Base-by-base conservation (phyloP, 2,797 vertebrate species). In the Crocidura indochinensis region DNA sequence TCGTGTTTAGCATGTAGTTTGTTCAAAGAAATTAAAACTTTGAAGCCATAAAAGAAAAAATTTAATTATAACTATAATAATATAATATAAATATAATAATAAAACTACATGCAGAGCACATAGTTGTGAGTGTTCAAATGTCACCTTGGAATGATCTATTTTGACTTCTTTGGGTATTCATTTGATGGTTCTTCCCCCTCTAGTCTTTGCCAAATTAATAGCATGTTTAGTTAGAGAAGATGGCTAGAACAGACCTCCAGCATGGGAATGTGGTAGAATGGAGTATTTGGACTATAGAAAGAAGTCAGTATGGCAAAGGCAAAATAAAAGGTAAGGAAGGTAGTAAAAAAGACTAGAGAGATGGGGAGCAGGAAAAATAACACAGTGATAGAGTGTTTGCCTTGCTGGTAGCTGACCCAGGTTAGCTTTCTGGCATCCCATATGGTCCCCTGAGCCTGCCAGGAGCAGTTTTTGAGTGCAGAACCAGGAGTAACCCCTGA, bases 1-100 rank as follows among this genome's bases (percentile, higher is more conserved):
- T 83, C 82, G 38, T 69, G 12, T 75, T 62, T 53, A 64, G 26
- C 14, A 74, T 84, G 10, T 44, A 84, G 26, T 51, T 81, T 84
- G 29, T 38, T 31, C 17, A 92, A 71, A 29, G 19, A 67, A 91
- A 67, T 76, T 85, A 93, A 80, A 64, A 69, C 47, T 31, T 44
- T 27, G 20, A 56, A 80, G 6, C 51, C 9, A 53, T 53, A 15
- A 53, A 53, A n/a, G n/a, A n/a, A n/a, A 38, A 38, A 38, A 38
- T 38, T 3, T 56, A 56, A 11, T 19, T 11, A 56, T 56, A 56
- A 56, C 53, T 56, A 56, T 19, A 56, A 56, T 19, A 56, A 56
- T 56, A 56, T 11, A 56, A 56, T 11, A 56, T 56, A 56, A 56
- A 56, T 56, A 56, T 11, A 56, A 56, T 19, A 56, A 22, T 20